A percentile compares a stretch with the other conserved stretches of the same genome.
phyloP scores from a whole-genome alignment of 2,888 invertebrate species.

The Caenorhabditis japonica region DNA sequence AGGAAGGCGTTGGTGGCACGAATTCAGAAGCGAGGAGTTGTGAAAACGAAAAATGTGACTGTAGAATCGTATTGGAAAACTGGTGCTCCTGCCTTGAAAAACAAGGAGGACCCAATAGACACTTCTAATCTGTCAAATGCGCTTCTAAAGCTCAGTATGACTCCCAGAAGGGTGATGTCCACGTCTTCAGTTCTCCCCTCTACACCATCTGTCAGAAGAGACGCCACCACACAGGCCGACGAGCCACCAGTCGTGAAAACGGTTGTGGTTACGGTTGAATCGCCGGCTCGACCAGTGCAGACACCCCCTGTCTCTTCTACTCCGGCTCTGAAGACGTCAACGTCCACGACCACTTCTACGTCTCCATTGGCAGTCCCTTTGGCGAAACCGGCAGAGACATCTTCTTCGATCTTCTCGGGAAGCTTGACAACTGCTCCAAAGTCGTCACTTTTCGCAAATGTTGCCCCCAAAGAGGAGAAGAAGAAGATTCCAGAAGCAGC shows the following conservation, averaged over 20 bases:
- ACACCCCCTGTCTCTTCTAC: conserved; percentile 3
- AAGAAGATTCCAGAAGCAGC: conserved; percentile 1
- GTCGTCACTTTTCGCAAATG: background rate
- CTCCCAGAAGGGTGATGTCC: conserved; percentile 29
- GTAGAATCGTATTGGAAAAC: conserved; percentile 14
- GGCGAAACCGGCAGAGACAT: background rate
- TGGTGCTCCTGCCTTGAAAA: background rate
- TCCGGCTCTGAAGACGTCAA: background rate
- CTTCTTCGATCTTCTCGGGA: conserved; percentile 30
- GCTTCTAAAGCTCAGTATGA: conserved; percentile 44
- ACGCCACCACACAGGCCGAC: conserved; percentile 51
- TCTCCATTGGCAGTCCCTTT: conserved; percentile 20
- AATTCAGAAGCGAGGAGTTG: conserved; percentile 27
- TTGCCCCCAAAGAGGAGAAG: background rate
- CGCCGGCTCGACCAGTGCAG: conserved; percentile 11
- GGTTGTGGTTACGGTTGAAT: conserved; percentile 36
- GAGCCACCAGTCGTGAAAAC: conserved; percentile 28
- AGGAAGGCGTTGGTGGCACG: conserved; percentile 14
- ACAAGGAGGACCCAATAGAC: conserved; percentile 10
- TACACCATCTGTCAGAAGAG: conserved; percentile 1
- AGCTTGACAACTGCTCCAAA: background rate
- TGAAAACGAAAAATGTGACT: conserved; percentile 22
- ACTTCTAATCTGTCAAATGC: conserved; percentile 45
- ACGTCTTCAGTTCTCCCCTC: conserved; percentile 2
- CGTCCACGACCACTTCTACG: background rate